Evolutionary conservation across 2,888 invertebrate species (phyloP).

Genomic region (Nomada fucata): DNA sequence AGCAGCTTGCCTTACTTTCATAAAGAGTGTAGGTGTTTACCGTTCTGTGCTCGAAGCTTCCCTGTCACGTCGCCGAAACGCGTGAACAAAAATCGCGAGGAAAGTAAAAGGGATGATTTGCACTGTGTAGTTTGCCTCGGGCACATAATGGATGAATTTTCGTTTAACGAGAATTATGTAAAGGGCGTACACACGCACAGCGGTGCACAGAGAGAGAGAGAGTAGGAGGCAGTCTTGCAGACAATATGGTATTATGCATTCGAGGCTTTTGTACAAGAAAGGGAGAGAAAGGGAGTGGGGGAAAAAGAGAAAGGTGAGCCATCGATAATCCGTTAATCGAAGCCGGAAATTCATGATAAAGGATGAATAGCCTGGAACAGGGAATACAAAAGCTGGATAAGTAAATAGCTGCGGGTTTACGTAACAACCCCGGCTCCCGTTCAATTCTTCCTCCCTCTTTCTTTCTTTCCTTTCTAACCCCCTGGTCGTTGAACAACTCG

Average conservation of each 20-base stretch:
- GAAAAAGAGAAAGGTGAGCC: neutral
- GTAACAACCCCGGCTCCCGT: conserved; percentile 34
- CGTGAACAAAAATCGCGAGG: no score
- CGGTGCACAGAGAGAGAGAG: neutral
- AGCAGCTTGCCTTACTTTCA: no score
- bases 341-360: conserved; percentile 60
- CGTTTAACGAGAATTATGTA: conserved; percentile 36
- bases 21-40: no score
- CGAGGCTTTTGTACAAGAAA: conserved; percentile 24
- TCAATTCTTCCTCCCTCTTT: conserved; percentile 14
- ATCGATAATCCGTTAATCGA: conserved; percentile 65
- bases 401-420: conserved; percentile 65
- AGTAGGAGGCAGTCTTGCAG: conserved; percentile 2
- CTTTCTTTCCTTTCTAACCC: no score
- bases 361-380: conserved; percentile 55
- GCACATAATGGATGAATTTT: neutral
- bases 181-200: neutral
- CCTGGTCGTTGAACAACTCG: conserved; percentile 2
- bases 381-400: conserved; percentile 61
- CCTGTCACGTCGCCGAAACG: no score
- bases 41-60: no score
- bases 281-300: neutral
- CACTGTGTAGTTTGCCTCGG: neutral
- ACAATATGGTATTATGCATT: conserved; percentile 48
- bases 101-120: neutral